phyloP scores from a whole-genome alignment of 2,797 vertebrate species.

The Myioborus melanocephalus region DNA sequence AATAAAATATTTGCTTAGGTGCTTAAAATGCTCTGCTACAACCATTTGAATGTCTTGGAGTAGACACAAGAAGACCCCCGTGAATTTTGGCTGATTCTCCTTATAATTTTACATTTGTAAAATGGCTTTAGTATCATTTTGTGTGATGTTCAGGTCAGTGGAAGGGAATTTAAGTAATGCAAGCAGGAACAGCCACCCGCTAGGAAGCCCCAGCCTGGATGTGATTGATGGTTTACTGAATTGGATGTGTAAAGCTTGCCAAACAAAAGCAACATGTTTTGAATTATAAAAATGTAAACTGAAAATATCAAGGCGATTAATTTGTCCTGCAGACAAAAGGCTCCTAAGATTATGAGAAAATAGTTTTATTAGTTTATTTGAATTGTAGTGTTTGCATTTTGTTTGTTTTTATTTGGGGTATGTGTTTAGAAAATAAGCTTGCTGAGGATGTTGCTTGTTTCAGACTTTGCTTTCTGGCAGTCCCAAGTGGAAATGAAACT shows the following conservation, averaged over 20 bases:
- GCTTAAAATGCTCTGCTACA: neutral
- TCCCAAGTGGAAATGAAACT: neutral
- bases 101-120: neutral
- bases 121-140: neutral
- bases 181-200: neutral
- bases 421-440: neutral
- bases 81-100: neutral
- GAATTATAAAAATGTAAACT: conserved; percentile 4
- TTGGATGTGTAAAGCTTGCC: neutral
- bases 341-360: neutral
- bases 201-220: neutral
- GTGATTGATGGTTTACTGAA: neutral
- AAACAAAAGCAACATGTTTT: conserved; percentile 19
- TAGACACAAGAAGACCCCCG: neutral
- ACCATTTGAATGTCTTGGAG: neutral
- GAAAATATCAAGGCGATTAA: neutral
- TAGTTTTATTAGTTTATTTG: neutral
- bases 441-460: neutral
- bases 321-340: neutral
- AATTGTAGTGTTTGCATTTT: neutral
- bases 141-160: neutral
- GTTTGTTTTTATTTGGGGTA: neutral
- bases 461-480: neutral
- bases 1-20: neutral
- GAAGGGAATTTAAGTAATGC: neutral